Base-by-base conservation (phyloP, 2,797 vertebrate genomes). In the Phoebastria nigripes region DNA sequence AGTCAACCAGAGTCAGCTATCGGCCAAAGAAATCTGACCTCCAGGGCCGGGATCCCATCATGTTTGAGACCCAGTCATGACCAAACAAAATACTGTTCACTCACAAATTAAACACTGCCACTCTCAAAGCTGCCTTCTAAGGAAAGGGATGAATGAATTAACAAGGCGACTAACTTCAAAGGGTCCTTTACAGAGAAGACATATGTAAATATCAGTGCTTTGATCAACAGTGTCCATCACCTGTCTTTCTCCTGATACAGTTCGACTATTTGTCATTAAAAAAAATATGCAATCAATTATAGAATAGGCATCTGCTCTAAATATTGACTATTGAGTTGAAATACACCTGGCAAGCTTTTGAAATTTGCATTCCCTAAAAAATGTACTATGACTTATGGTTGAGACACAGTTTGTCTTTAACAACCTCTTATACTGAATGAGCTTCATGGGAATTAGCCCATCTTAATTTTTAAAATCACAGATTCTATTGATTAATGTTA, bases 201-300 rank as follows among this genome's bases (percentile, higher is more conserved):
- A 41, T 70, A 66, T 52, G 85, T 77, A 91, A 96, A 95, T 83
- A 92, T 41, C 13, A 71, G 39, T 84, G 78, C 33, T 91, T 96
- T 94, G 80, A 96, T 74, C 90, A 95, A 93, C 66, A 90, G 18
- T 25, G 71, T 69, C 49, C 73, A 92, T 95, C 86, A 94, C 24
- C 41, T 46, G 42, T 94, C 76, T 92, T 91, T 74, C 58, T 67
- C 66, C 31, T 20, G 87, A 55, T 17, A 91, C 24, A 86, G 78
- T 87, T 73, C 41, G 88, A 49, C 42, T 81, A 62, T 72, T 56
- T 72, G 29, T 59, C 81, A 82, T 35, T 67, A 28, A 37, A 90
- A 73, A 89, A 79, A 37, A 82, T 3, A 63, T 44, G 67, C 11
- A 65, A 87, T 92, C 73, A 95, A 80, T 87, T 93, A 89, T 22